Evolutionary conservation across 2,113 vertebrate species (phyloP).

Genomic region (Myxocyprinus asiaticus): DNA sequence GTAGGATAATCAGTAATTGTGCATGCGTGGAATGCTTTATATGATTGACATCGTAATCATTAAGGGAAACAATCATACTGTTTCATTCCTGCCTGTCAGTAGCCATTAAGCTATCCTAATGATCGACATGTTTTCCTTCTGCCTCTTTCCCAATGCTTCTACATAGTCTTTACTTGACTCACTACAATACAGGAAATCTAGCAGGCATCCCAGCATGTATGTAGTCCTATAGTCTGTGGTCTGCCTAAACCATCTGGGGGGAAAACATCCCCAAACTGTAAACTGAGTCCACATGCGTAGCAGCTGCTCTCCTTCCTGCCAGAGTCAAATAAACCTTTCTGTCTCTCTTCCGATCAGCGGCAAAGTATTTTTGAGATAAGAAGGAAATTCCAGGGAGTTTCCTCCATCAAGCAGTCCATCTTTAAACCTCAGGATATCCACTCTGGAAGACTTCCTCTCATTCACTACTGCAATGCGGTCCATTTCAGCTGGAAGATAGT

Average conservation of each 20-base stretch:
- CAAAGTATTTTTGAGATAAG: conserved; percentile 1
- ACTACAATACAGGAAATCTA: conserved; percentile 22
- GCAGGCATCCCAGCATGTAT: conserved; percentile 13
- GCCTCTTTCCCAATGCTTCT: neutral
- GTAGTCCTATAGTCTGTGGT: neutral
- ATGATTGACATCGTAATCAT: neutral
- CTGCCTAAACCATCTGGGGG: conserved; percentile 18
- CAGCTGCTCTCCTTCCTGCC: conserved; percentile 27
- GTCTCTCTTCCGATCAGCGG: neutral
- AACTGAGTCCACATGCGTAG: conserved; percentile 53
- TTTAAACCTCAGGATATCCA: neutral
- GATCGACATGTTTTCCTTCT: neutral
- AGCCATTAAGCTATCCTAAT: neutral
- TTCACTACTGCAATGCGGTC: neutral
- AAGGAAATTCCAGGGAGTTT: neutral
- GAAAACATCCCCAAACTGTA: conserved; percentile 41
- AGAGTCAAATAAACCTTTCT: conserved; percentile 4
- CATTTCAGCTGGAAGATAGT: neutral
- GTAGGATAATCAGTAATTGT: conserved; percentile 5
- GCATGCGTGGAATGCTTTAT: neutral
- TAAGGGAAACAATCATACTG: neutral
- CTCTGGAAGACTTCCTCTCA: neutral
- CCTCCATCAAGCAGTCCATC: conserved; percentile 10
- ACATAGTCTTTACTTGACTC: conserved; percentile 4
- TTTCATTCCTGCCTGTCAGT: conserved; percentile 4